phyloP scores from a whole-genome alignment of 2,888 invertebrate genomes.

The Drosophila antonietae region DNA sequence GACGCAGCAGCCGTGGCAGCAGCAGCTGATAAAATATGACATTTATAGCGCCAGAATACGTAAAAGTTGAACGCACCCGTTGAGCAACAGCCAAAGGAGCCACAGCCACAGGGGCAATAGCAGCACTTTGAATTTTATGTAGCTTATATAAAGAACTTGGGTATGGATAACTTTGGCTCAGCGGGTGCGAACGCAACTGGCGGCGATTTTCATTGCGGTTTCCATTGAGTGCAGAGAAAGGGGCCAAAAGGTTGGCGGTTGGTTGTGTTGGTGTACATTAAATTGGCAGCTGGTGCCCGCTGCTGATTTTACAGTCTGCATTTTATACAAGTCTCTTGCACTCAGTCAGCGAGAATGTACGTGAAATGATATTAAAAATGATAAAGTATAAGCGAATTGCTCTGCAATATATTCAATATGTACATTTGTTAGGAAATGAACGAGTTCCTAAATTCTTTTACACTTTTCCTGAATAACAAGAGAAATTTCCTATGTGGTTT shows the following conservation, averaged over 20 bases:
- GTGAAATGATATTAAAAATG: constrained; percentile 18
- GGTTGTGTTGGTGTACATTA: constrained; percentile 9
- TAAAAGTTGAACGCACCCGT: constrained; percentile 77
- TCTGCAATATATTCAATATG: neutral
- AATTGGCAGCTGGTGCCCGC: constrained; percentile 41
- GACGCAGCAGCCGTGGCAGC: constrained; percentile 3
- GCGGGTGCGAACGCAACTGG: constrained; percentile 42
- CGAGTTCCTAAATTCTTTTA: neutral
- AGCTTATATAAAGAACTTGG: constrained; percentile 50
- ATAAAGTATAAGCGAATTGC: neutral
- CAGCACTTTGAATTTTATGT: constrained; percentile 69
- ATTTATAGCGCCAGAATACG: constrained; percentile 77
- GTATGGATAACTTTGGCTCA: constrained; percentile 28
- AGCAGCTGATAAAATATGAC: constrained; percentile 73
- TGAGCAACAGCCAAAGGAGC: constrained; percentile 51
- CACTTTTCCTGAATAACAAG: neutral
- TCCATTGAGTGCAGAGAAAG: constrained; percentile 2
- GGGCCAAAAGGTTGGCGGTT: neutral
- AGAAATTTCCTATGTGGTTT: no score
- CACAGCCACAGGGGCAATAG: constrained; percentile 34
- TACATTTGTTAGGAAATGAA: neutral
- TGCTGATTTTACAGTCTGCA: constrained; percentile 14
- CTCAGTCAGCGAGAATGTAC: constrained; percentile 11
- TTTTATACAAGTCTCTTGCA: constrained; percentile 23
- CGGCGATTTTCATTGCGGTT: constrained; percentile 56